A percentile compares a stretch with the other conserved stretches of the same genome.
phyloP scores from a whole-genome alignment of 2,797 vertebrate species.

The Halcyon smyrnensis region DNA sequence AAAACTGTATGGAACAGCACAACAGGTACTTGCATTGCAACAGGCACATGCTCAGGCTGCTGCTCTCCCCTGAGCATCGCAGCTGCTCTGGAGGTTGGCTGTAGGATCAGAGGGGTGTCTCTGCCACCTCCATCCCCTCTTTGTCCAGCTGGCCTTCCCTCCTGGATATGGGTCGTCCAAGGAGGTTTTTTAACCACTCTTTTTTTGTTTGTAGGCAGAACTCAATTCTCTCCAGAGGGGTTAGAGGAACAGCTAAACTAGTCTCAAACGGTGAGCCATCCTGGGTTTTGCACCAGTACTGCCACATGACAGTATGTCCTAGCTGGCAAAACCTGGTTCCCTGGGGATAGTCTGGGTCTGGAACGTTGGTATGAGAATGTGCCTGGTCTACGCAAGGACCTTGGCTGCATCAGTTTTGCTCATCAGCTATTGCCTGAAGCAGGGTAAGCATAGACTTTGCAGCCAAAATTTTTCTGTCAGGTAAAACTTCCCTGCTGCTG shows the following conservation, averaged over 20 bases:
- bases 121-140: not conserved
- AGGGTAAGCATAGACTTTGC: rapidly evolving
- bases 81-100: not conserved
- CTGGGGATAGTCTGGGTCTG: not conserved
- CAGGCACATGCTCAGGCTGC: not conserved
- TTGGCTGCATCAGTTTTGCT: not conserved
- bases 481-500: too few relatives aligned
- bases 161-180: not conserved
- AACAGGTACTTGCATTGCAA: not conserved
- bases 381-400: not conserved
- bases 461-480: not conserved
- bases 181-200: not conserved
- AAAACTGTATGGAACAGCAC: not conserved
- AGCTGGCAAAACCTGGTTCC: not conserved
- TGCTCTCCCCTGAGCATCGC: not conserved
- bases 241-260: not conserved
- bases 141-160: not conserved
- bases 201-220: not conserved
- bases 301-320: rapidly evolving
- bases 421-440: rapidly evolving
- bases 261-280: rapidly evolving
- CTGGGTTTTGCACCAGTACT: not conserved
- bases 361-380: rapidly evolving
- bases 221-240: not conserved
- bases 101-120: not conserved